A percentile compares a stretch with the other conserved stretches of the same genome.
Evolutionary conservation across 2,113 vertebrate species (phyloP).

Genomic region (Dromas ardeola): DNA sequence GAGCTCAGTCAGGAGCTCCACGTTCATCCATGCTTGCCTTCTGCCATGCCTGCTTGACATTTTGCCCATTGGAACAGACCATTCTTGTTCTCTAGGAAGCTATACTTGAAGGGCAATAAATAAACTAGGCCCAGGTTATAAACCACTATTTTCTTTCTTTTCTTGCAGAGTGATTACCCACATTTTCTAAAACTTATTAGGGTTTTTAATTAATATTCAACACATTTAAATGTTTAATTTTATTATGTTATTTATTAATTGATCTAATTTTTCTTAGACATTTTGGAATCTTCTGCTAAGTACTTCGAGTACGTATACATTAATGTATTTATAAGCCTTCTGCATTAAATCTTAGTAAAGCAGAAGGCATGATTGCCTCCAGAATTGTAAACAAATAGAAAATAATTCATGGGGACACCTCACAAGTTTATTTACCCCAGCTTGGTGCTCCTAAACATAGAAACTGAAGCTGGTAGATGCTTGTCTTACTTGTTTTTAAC

Average conservation of each 20-base stretch:
- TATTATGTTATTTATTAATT: not conserved
- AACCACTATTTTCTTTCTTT: not conserved
- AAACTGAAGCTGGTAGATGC: not conserved
- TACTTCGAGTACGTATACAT: not conserved
- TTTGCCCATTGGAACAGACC: not conserved
- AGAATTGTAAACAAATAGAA: not conserved
- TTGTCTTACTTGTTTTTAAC: not conserved
- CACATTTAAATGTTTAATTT: not conserved
- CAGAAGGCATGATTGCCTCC: not conserved
- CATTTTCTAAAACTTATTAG: not conserved
- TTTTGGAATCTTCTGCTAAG: not conserved
- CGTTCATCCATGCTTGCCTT: not conserved
- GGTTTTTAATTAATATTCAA: not conserved
- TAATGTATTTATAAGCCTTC: not conserved
- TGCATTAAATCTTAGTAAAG: not conserved
- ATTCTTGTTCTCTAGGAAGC: not conserved
- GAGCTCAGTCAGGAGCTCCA: not conserved
- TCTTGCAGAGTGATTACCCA: not conserved
- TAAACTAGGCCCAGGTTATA: not conserved
- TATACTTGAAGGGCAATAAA: not conserved
- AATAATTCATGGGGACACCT: not conserved
- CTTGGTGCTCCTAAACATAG: not conserved
- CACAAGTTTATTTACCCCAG: not conserved
- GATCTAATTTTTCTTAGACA: not conserved
- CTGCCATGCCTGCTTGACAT: not conserved